These are phyloP conservation scores for Phoxinus dragarum DNA, from an alignment of 2,797 vertebrate species.

Conservation along the genomic window DNA sequence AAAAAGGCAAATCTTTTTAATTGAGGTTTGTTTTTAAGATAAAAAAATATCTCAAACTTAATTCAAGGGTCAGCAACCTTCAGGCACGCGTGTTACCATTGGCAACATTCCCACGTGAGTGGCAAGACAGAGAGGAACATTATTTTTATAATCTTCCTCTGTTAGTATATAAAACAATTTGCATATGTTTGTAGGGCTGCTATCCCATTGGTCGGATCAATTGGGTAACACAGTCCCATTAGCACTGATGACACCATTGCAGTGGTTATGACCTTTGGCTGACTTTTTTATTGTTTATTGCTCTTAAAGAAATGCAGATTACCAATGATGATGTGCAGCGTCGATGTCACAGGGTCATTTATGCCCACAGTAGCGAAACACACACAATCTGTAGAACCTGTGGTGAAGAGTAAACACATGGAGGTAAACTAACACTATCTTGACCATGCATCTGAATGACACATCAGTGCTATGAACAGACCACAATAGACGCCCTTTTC, in stretches of 20 bases:
- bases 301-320: constrained; percentile 39
- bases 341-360: constrained; percentile 82
- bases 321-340: constrained; percentile 85
- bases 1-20: background rate
- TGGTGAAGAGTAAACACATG: constrained; percentile 11
- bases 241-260: background rate
- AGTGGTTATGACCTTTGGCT: background rate
- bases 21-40: background rate
- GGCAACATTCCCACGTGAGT: background rate
- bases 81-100: background rate
- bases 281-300: background rate
- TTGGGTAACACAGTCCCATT: background rate
- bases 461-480: background rate
- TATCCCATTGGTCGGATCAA: background rate
- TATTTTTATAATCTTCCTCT: background rate
- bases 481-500: constrained; percentile 21
- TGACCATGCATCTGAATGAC: background rate
- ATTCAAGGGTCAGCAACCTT: background rate
- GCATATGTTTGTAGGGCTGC: background rate
- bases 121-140: background rate
- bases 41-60: background rate
- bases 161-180: background rate
- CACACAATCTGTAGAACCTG: constrained; percentile 85
- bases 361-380: constrained; percentile 84
- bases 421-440: constrained; percentile 28